Base-by-base conservation (phyloP, 1,140 invertebrate species). In the Eriosoma lanigerum region DNA sequence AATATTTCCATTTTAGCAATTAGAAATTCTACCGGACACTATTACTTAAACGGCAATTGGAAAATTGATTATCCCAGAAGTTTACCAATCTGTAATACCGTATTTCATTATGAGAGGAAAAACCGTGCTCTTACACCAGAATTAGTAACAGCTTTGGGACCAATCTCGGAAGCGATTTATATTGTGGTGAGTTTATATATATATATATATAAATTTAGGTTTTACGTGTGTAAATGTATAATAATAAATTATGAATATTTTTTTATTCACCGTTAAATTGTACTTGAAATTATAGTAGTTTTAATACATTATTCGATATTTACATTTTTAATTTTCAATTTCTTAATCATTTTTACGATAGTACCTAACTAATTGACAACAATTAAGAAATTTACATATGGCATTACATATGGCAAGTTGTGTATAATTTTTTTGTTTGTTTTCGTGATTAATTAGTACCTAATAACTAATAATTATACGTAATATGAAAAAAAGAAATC, bases 1-100 rank as follows among this genome's bases (percentile, higher is more conserved):
- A 56, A 26, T 66, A 38, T 54, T 80, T 15, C 26, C 10, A n/a
- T 84, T 84, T 68, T 84, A 94, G 94, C 96, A 21, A 88, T 98
- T 60, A 89, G 96, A 83, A 96, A 96, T 84, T 89, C 89, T 54
- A 88, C 90, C 64, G 94, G 93, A 17, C 88, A 93, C 83, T 98
- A 94, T 85, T 97, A 96, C 85, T 87, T 98, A 21, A 98, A 98
- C 86, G 96, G 96, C 8, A 93, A 97, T 85, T 97, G 94, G 91
- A 90, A 92, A 84, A 97, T 98, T 84, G 94, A 96, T 86, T 95
- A 93, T 85, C 94, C 95, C 0, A 88, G 91, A 70, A 91, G 91
- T 44, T 86, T 94, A 81, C 88, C 89, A 76, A 94, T 96, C 83
- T 92, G 93, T 19, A 94, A 94, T 8, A 91, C 91, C 1, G 90